phyloP scores from a whole-genome alignment of 2,113 vertebrate genomes.

The Eolophus roseicapilla region DNA sequence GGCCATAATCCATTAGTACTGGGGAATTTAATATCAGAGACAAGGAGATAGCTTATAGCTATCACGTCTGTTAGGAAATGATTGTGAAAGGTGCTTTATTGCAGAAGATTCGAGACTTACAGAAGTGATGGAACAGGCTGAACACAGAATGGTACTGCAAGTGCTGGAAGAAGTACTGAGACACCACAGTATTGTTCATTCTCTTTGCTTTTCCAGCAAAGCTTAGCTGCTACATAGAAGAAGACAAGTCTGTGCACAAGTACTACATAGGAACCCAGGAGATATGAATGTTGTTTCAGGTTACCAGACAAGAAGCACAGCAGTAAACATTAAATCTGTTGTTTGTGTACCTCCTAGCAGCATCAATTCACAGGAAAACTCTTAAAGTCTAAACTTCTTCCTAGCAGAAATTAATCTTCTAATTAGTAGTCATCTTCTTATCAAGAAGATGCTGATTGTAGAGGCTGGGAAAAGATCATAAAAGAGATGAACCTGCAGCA shows the following conservation, averaged over 20 bases:
- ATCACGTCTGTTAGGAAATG: not conserved
- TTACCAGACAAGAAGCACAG: not conserved
- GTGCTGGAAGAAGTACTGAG: not conserved
- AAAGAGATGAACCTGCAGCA: not conserved
- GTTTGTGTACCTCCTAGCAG: not conserved
- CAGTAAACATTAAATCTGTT: not conserved
- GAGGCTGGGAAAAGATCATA: not conserved
- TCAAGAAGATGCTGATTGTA: not conserved
- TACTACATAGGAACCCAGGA: not conserved
- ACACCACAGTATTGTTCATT: not conserved
- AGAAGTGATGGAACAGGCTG: not conserved
- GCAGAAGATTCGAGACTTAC: not conserved
- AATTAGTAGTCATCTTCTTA: not conserved
- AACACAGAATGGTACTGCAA: not conserved
- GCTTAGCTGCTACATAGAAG: not conserved
- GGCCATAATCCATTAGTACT: not conserved
- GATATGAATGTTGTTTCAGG: not conserved
- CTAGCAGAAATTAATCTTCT: not conserved
- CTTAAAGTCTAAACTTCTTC: not conserved
- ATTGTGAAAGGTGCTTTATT: not conserved
- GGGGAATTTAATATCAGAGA: conserved; percentile 20
- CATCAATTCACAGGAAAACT: not conserved
- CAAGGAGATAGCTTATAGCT: not conserved
- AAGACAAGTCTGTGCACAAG: not conserved
- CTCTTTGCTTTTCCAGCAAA: not conserved